Conservation (phyloP, 1,140 invertebrate species). For the Lepidurus packardi region DNA sequence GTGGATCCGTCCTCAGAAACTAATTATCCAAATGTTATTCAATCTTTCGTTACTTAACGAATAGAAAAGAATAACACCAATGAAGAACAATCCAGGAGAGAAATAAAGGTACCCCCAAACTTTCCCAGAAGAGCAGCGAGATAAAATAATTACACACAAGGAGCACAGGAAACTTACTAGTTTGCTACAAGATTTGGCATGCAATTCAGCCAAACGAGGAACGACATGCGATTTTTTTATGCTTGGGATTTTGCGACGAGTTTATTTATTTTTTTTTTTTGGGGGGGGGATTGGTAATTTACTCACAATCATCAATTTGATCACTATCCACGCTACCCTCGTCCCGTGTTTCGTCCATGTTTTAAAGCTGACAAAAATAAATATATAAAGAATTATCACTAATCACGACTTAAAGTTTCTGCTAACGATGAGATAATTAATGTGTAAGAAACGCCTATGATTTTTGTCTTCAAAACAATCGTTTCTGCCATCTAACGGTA, state of each 20-base stretch:
- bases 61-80: background rate
- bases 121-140: background rate
- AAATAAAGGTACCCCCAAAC: constrained; percentile 1
- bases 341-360: background rate
- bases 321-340: constrained; percentile 12
- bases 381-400: background rate
- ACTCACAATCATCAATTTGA: constrained; percentile 19
- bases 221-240: background rate
- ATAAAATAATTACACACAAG: background rate
- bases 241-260: background rate
- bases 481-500: no score
- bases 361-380: background rate
- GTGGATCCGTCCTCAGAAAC: constrained; percentile 25
- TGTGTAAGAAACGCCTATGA: no score
- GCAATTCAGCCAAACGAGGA: constrained; percentile 8
- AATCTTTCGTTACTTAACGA: background rate
- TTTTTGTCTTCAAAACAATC: no score
- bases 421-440: no score
- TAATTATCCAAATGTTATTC: background rate
- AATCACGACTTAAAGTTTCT: background rate
- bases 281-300: background rate
- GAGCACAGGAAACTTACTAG: constrained; percentile 4
- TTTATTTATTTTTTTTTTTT: no score
- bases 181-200: constrained; percentile 13
- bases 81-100: background rate